Conservation (phyloP, 2,113 vertebrate species). For the Scytalopus superciliaris region DNA sequence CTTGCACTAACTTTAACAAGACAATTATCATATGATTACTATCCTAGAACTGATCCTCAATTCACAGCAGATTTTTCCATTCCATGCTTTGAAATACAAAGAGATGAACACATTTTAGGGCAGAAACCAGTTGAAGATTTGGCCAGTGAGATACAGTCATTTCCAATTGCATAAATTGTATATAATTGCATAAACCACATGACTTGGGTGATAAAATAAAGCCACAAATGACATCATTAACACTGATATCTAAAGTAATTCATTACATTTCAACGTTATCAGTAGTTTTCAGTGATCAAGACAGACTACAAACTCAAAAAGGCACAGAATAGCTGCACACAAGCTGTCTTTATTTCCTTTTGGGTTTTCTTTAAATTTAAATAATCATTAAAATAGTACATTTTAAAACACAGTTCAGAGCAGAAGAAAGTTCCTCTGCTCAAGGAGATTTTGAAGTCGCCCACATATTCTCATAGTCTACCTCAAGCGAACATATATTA, state of each 20-base stretch:
- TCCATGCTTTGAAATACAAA: not conserved
- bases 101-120: no score
- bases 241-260: not conserved
- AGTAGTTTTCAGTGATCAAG: not conserved
- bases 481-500: not conserved
- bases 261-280: not conserved
- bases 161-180: not conserved
- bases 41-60: not conserved
- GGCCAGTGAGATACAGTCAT: not conserved
- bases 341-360: not conserved
- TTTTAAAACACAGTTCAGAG: not conserved
- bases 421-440: not conserved
- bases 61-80: not conserved
- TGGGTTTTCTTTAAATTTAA: not conserved
- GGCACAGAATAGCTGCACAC: not conserved
- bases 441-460: not conserved
- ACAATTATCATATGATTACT: accelerated
- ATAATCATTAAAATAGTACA: accelerated
- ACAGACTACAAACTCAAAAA: not conserved
- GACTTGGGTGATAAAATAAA: not conserved
- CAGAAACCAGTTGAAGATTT: not conserved
- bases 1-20: not conserved
- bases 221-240: not conserved
- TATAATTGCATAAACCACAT: not conserved
- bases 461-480: not conserved